Evolutionary conservation across 2,113 vertebrate genomes (phyloP).

Genomic region (Dipodomys spectabilis): DNA sequence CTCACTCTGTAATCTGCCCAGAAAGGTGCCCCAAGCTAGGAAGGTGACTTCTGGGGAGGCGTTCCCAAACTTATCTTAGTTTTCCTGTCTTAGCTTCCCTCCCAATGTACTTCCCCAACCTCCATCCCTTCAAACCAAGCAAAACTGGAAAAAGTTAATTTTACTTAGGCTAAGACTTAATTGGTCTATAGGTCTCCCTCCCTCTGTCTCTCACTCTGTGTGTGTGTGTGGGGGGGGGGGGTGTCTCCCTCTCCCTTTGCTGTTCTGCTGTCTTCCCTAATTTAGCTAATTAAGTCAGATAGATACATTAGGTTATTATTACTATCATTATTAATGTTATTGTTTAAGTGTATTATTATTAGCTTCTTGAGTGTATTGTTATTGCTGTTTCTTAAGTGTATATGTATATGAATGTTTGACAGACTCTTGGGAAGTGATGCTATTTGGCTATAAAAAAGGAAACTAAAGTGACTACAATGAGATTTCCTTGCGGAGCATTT

Average conservation of each 20-base stretch:
- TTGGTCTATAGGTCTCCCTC: too few relatives aligned
- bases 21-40: background rate
- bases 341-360: too few relatives aligned
- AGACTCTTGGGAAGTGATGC: background rate
- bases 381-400: background rate
- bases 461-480: background rate
- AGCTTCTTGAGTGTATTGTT: too few relatives aligned
- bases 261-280: too few relatives aligned
- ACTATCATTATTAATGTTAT: too few relatives aligned
- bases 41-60: background rate
- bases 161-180: background rate
- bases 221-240: too few relatives aligned
- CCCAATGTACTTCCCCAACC: background rate
- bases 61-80: slow-evolving; percentile 20
- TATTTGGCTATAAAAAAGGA: background rate
- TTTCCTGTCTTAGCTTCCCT: background rate
- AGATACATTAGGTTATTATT: background rate
- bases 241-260: too few relatives aligned
- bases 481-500: background rate
- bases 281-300: background rate
- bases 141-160: background rate
- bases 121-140: background rate
- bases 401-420: background rate
- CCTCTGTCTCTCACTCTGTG: too few relatives aligned
- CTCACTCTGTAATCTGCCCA: background rate